Percentiles rank a stretch among this genome's conserved stretches.
phyloP scores from a whole-genome alignment of 2,888 invertebrate species.

The Furcula furcula region DNA sequence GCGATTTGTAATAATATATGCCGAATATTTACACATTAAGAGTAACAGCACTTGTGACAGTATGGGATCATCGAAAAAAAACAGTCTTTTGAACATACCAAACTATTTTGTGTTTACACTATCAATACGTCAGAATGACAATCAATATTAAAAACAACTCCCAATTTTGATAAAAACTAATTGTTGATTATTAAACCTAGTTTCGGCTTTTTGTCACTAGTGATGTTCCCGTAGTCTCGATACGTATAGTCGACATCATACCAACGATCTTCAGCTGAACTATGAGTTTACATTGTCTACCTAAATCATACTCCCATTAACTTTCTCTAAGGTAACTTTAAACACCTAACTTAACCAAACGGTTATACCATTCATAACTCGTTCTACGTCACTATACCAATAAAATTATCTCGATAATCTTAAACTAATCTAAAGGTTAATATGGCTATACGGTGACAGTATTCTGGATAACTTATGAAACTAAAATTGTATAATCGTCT shows the following conservation, averaged over 20 bases:
- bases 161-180: no score
- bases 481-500: constrained; percentile 33
- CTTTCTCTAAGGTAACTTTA: constrained; percentile 52
- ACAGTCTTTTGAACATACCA: no score
- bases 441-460: constrained; percentile 46
- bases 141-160: no score
- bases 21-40: constrained; percentile 12
- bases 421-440: constrained; percentile 36
- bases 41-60: no score
- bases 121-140: no score
- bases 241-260: no score
- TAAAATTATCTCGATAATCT: constrained; percentile 51
- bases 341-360: constrained; percentile 58
- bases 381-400: constrained; percentile 37
- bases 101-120: no score
- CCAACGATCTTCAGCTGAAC: constrained; percentile 49
- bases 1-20: constrained; percentile 37
- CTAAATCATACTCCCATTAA: constrained; percentile 42
- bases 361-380: constrained; percentile 57
- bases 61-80: no score
- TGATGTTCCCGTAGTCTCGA: no score
- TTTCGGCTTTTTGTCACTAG: no score
- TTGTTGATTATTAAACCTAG: no score
- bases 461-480: constrained; percentile 81
- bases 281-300: constrained; percentile 50